Evolutionary conservation across 2,888 invertebrate species (phyloP).

Genomic region (Tachina fera): DNA sequence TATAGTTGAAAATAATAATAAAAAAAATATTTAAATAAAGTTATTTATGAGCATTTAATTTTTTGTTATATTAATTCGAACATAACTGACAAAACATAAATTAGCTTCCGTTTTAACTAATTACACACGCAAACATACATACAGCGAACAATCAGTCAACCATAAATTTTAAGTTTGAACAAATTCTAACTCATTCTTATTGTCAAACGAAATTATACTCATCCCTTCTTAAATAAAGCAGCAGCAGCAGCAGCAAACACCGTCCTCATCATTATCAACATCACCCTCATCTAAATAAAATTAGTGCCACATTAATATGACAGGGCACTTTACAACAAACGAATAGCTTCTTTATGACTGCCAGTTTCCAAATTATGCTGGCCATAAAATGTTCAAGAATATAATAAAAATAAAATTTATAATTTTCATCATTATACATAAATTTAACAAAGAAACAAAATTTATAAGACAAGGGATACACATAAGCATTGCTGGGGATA

Average conservation of each 20-base stretch:
- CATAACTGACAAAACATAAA: conserved; percentile 82
- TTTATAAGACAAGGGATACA: neutral
- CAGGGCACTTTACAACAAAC: conserved; percentile 46
- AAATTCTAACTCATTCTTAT: conserved; percentile 54
- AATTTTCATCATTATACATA: conserved; percentile 41
- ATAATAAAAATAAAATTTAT: conserved; percentile 54
- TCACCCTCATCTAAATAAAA: conserved; percentile 44
- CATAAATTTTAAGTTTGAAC: conserved; percentile 72
- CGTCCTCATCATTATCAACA: conserved; percentile 35
- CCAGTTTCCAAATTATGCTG: conserved; percentile 30
- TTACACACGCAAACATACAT: conserved; percentile 61
- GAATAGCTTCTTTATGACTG: conserved; percentile 36
- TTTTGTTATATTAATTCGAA: conserved; percentile 81
- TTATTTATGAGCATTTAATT: conserved; percentile 78
- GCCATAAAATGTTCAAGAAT: conserved; percentile 42
- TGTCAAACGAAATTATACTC: neutral
- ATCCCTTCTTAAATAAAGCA: neutral
- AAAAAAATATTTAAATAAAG: conserved; percentile 44
- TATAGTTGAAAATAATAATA: conserved; percentile 11
- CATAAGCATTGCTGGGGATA: neutral
- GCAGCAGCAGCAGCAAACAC: neutral
- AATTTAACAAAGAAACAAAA: conserved; percentile 14
- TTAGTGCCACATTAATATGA: conserved; percentile 33
- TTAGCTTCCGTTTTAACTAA: conserved; percentile 81
- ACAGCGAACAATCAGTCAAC: conserved; percentile 73